Base-by-base conservation (phyloP, 2,888 invertebrate genomes). In the Phyllotreta striolata region DNA sequence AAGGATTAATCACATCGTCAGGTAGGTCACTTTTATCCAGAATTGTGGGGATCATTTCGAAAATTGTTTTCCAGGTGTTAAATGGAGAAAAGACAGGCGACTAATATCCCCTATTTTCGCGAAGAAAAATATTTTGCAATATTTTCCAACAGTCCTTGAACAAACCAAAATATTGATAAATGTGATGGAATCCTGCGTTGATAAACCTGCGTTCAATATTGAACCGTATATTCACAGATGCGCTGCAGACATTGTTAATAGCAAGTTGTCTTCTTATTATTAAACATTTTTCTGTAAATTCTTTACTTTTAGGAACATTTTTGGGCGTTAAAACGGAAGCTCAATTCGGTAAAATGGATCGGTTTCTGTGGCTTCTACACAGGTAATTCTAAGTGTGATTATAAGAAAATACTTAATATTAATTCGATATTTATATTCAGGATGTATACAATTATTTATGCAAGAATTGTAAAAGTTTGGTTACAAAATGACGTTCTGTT, bases 381-480 rank as follows among this genome's bases (percentile, higher is more conserved):
- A 67, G 71, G 73, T 72, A 66, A 38, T 13, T 12, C 7, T n/a
- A 10, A 10, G 24, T 1, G n/a, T 0, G 5, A 6, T 41, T 55
- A 4, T 47, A n/a, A n/a, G n/a, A n/a, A n/a, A n/a, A 1, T 6
- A 9, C 1, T 51, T 47, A 55, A 41, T 39, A 37, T 13, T 52
- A 38, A 12, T 24, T 44, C 24, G 4, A 3, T 24, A 24, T 3
- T 24, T 24, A 3, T 24, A 3, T 24, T 71, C 46, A 75, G 74
- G 49, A 65, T 68, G 52, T 74, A 74, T 47, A 64, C 66, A 12
- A 55, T 75, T 9, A 64, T 74, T 6, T 70, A 73, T 41, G 66
- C 71, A n/a, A 66, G 74, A 54, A 74, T 74, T n/a, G 63, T 70
- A 9, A 75, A 75, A 67, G 65, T 72, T 6, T 75, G 74, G 73